Evolutionary conservation across 2,797 vertebrate genomes (phyloP).

Genomic region (Acipenser oxyrinchus): DNA sequence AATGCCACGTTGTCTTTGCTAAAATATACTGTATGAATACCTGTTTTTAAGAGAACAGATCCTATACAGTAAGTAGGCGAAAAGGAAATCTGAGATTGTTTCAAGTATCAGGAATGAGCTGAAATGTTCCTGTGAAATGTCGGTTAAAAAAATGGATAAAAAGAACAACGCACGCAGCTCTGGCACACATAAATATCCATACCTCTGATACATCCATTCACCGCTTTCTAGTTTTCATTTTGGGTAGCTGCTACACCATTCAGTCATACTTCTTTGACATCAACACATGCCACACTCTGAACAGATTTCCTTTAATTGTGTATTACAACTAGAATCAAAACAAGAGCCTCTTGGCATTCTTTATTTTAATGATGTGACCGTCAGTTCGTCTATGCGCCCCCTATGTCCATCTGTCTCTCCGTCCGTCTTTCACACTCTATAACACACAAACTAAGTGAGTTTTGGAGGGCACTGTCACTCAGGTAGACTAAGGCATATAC

Average conservation of each 20-base stretch:
- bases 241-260: background rate
- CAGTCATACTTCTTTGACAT: background rate
- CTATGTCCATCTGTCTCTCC: background rate
- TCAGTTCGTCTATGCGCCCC: no score
- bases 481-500: no score
- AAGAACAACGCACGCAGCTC: background rate
- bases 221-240: background rate
- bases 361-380: background rate
- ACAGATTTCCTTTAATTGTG: conserved; percentile 1
- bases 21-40: no score
- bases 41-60: no score
- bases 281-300: background rate
- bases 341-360: background rate
- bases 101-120: no score
- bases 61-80: no score
- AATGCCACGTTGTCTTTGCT: no score
- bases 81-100: no score
- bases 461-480: no score
- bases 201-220: background rate
- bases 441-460: background rate
- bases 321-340: background rate
- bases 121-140: no score
- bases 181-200: background rate
- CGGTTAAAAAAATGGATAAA: no score
- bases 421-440: background rate